phyloP scores from a whole-genome alignment of 2,113 vertebrate species.

The Epinephelus fuscoguttatus region DNA sequence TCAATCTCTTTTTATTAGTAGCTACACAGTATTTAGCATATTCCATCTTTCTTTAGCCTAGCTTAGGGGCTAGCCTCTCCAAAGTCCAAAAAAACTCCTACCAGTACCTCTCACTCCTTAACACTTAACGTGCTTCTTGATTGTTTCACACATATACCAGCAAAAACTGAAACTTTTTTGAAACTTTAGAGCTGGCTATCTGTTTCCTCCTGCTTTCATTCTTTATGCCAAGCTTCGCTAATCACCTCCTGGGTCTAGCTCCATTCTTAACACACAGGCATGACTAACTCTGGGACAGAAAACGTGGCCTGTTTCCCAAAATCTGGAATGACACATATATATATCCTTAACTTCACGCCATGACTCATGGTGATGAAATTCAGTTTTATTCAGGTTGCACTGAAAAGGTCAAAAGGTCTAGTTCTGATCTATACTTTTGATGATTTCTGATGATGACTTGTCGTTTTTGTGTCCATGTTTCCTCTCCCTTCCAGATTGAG shows the following conservation, averaged over 20 bases:
- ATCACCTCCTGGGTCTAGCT: too few relatives aligned
- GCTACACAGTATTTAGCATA: conserved; percentile 17
- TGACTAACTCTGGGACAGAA: background rate
- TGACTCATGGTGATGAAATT: background rate
- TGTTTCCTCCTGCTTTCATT: background rate
- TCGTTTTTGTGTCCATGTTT: conserved; percentile 3
- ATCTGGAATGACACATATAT: too few relatives aligned
- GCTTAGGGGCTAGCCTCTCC: background rate
- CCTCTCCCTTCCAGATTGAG: conserved; percentile 75
- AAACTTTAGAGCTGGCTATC: background rate
- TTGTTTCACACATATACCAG: background rate
- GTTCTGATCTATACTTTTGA: background rate
- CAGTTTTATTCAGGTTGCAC: background rate
- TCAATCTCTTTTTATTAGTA: too few relatives aligned
- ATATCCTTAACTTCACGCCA: background rate
- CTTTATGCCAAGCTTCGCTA: background rate
- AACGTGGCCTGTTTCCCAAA: background rate
- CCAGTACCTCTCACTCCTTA: background rate
- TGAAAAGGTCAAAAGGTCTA: background rate
- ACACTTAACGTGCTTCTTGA: background rate
- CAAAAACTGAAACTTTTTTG: too few relatives aligned
- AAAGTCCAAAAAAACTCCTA: background rate
- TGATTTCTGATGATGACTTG: background rate
- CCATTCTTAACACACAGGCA: background rate
- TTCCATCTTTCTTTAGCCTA: background rate